Evolutionary conservation across 2,797 vertebrate genomes (phyloP), one percentile per base, ranked within the genome.

Genomic region (Brachymystax lenok): DNA sequence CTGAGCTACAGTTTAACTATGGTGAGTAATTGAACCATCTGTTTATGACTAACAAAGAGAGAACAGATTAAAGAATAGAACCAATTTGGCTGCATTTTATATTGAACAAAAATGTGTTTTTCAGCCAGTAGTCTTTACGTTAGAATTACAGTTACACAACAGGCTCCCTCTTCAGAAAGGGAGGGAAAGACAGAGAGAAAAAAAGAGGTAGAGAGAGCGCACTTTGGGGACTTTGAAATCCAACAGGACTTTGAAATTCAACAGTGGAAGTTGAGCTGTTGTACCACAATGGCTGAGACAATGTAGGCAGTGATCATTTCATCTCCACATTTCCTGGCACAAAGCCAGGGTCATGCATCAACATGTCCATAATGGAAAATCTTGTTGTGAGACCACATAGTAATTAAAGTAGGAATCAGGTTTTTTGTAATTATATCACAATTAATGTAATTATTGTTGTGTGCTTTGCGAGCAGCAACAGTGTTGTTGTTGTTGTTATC

Each of bases 371-470:
- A 89, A 90, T 84, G 75, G 89, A 87, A 85, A 87, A 80, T 79
- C 78, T 83, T 84, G 84, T 85, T 79, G 85, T 82, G 87, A 85
- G 88, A 90, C 88, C 90, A 86, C 89, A 85, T 17, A 61, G 88
- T 90, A 93, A 94, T 94, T 93, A 93, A 89, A 92, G 87, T 68
- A n/a, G 77, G 76, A 88, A 74, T 75, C 85, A 86, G 88, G 86
- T 79, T 78, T 63, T 76, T 84, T 80, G 72, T 86, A 91, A 89
- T 93, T 90, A 88, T 88, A 88, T 88, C 86, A 90, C 90, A 92
- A 89, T 91, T 84, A 85, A 84, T 91, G 91, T 92, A 90, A 91
- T 94, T 91, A 92, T 74, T 80, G 84, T 77, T 14, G 68, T 79
- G 27, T 82, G 83, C 84, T 85, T 83, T 74, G 81, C 78, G 75